These are phyloP conservation scores for Zaprionus davidi DNA, from an alignment of 1,140 invertebrate species.

Conservation along the genomic window DNA sequence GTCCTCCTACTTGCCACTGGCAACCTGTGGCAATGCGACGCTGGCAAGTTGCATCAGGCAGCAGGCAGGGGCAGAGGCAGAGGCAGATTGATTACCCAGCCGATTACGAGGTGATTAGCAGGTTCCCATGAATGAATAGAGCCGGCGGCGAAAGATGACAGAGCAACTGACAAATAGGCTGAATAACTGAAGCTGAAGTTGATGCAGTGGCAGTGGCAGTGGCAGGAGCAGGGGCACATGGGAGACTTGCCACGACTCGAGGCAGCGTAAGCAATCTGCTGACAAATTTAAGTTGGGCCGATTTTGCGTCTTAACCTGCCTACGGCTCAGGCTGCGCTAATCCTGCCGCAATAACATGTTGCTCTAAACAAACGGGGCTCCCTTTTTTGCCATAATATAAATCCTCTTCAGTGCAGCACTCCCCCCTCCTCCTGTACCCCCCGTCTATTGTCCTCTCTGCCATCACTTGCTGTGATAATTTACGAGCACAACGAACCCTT, in stretches of 20 bases:
- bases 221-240: neutral
- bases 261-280: neutral
- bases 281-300: constrained; percentile 38
- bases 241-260: neutral
- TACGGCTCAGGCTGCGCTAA: constrained; percentile 48
- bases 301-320: constrained; percentile 47
- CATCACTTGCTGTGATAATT: constrained; percentile 54
- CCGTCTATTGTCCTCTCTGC: neutral
- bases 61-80: constrained; percentile 23
- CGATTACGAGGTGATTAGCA: constrained; percentile 74
- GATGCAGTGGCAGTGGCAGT: too few species aligned
- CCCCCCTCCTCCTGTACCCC: neutral
- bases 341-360: constrained; percentile 56
- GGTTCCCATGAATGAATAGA: constrained; percentile 72
- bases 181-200: neutral
- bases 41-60: constrained; percentile 43
- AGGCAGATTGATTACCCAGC: constrained; percentile 75
- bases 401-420: neutral
- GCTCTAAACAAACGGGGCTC: constrained; percentile 28
- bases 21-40: constrained; percentile 67
- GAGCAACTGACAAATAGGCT: constrained; percentile 11
- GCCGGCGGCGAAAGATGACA: constrained; percentile 41
- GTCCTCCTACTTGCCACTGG: neutral
- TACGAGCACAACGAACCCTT: constrained; percentile 63
- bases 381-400: neutral